Percentiles rank a stretch among this genome's conserved stretches.
These are phyloP conservation scores for Cosmia pyralina DNA, from an alignment of 2,888 invertebrate genomes.

Conservation along the genomic window DNA sequence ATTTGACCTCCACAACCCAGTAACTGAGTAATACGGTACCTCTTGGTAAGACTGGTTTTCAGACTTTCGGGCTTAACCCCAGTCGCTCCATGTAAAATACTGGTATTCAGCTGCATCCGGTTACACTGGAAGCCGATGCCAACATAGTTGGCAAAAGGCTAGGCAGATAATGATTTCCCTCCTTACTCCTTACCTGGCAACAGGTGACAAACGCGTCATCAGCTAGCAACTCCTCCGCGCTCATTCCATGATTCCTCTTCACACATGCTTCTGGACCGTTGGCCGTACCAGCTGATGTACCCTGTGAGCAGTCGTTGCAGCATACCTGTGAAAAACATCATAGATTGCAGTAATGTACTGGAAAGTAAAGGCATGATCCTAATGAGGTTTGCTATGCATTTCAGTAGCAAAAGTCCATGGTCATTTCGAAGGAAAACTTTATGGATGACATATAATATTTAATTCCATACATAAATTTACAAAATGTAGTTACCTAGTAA, in stretches of 20 bases:
- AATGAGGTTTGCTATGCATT: not conserved
- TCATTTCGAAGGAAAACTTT: not conserved
- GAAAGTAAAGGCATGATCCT: not conserved
- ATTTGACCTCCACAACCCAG: no score
- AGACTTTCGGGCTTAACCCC: no score
- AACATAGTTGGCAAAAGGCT: no score
- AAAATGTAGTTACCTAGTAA: no score
- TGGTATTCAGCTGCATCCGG: no score
- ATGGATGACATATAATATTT: not conserved
- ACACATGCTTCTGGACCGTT: conserved; percentile 71
- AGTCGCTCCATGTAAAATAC: no score
- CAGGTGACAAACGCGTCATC: conserved; percentile 80
- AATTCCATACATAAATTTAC: no score
- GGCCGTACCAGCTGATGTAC: conserved; percentile 66
- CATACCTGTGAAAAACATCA: conserved; percentile 72
- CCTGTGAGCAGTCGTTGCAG: conserved; percentile 79
- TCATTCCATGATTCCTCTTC: conserved; percentile 58
- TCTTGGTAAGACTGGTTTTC: no score
- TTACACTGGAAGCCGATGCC: no score
- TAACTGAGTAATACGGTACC: no score
- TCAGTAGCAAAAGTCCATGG: not conserved
- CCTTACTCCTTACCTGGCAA: conserved; percentile 75
- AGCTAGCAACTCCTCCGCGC: conserved; percentile 78
- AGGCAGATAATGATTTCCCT: no score
- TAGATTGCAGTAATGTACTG: not conserved